Conservation (phyloP, 2,888 invertebrate genomes). For the Margaritifera margaritifera region DNA sequence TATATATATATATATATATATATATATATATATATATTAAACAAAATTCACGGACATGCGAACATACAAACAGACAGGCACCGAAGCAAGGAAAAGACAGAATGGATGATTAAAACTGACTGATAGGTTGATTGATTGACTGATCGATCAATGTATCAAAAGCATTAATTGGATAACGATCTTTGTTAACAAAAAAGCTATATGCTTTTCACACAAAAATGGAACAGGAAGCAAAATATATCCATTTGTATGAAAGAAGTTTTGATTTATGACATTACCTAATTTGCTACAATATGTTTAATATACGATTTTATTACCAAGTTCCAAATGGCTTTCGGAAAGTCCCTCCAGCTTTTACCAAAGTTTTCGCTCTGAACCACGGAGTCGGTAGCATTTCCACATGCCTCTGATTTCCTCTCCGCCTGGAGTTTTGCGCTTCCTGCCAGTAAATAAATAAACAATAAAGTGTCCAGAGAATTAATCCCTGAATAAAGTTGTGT, state of each 20-base stretch:
- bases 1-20: no score
- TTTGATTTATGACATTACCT: no score
- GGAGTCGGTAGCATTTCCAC: slow-evolving; percentile 12
- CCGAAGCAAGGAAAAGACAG: no score
- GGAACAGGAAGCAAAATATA: no score
- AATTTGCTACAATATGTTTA: no score
- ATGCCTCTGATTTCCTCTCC: slow-evolving; percentile 38
- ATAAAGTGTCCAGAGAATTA: neutral
- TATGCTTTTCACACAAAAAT: no score
- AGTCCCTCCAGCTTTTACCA: slow-evolving; percentile 41
- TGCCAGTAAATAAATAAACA: slow-evolving; percentile 3
- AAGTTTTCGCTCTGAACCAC: slow-evolving; percentile 9
- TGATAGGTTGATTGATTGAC: no score
- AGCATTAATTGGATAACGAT: no score
- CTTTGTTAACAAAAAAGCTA: no score
- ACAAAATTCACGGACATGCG: neutral
- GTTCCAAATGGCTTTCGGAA: slow-evolving; percentile 36
- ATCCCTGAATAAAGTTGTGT: neutral
- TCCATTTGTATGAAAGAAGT: no score
- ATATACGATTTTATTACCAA: slow-evolving; percentile 20
- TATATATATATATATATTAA: neutral
- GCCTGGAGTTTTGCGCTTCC: slow-evolving; percentile 37
- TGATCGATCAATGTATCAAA: no score
- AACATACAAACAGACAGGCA: neutral
- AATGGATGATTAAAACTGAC: no score